Conservation (phyloP, 2,888 invertebrate genomes). For the Aproaerema taeniolella region DNA sequence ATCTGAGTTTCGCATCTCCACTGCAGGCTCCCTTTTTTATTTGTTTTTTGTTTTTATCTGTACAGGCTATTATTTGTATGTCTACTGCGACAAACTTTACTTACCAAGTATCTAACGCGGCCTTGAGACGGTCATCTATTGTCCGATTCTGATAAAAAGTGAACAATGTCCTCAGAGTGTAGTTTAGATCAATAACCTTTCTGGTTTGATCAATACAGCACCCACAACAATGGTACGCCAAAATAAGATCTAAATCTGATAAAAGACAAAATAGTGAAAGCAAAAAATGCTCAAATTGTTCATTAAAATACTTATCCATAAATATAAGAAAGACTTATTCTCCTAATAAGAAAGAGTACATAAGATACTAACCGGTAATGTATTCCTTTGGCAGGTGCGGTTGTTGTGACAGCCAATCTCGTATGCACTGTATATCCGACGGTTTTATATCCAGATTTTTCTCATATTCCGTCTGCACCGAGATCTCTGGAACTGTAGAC, state of each 20-base stretch:
- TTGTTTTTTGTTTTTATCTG: too few species aligned
- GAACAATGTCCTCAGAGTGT: slow-evolving; percentile 80
- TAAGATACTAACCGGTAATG: slow-evolving; percentile 59
- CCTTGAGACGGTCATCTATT: slow-evolving; percentile 47
- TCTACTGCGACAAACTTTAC: too few species aligned
- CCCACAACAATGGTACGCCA: slow-evolving; percentile 83
- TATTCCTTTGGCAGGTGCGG: slow-evolving; percentile 74
- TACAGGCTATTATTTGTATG: too few species aligned
- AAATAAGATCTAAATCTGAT: slow-evolving; percentile 75
- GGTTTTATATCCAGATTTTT: slow-evolving; percentile 75
- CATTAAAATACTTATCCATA: too few species aligned
- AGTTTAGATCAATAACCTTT: slow-evolving; percentile 81
- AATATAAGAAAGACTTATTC: too few species aligned
- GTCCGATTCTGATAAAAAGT: slow-evolving; percentile 77
- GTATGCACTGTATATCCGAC: slow-evolving; percentile 72
- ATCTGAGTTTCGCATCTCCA: too few species aligned
- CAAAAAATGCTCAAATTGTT: too few species aligned
- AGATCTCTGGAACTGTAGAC: slow-evolving; percentile 26
- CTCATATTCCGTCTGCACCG: slow-evolving; percentile 63
- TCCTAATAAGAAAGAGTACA: too few species aligned
- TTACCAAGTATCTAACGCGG: slow-evolving; percentile 47
- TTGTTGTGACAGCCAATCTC: slow-evolving; percentile 79
- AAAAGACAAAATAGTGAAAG: slow-evolving; percentile 23
- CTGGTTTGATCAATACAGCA: slow-evolving; percentile 81
- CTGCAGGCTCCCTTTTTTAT: too few species aligned